Base-by-base conservation (phyloP, 2,888 invertebrate species). In the Diachrysia chrysitis region DNA sequence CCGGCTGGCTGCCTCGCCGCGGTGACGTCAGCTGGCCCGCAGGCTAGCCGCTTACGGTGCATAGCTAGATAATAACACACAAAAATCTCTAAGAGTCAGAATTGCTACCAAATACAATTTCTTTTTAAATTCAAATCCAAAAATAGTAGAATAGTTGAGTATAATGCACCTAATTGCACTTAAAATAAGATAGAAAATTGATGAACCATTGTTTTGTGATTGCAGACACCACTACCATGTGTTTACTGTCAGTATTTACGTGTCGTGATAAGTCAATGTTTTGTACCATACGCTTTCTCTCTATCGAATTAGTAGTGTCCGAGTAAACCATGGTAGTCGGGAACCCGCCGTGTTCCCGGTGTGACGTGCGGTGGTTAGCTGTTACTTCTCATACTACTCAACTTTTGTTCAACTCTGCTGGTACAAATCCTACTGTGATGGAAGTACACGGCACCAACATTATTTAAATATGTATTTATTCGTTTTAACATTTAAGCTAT, bases 81-180 rank as follows among this genome's bases (percentile, higher is more conserved):
- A 58, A 66, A 77, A 76, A 77, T 73, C 70, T 76, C 58, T 71
- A 71, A 66, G 60, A 78, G 73, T 81, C 75, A 64, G 62, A 82
- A 74, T 83, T 73, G 76, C 86, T 87, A 90, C 89, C 88, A 89
- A 88, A 90, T 87, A 87, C 79, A 81, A 78, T 83, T 85, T 79
- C 78, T 79, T 87, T 85, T 81, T 75, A 84, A 85, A 85, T 83
- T 75, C 62, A 81, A 82, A 78, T 80, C 79, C 82, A 85, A 88
- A 84, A 87, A 83, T 84, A 83, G 76, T 89, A 87, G 84, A 73
- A 85, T 88, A 88, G 85, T 89, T 86, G 86, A 82, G 84, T 88
- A 88, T 85, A 86, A 83, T 83, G 89, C 90, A 90, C 89, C 81
- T 85, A 79, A 86, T 78, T 87, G 88, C 91, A 91, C 90, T 85